Evolutionary conservation across 53 echinoderm and acorn worm genomes (phyloP).

Genomic region (Zoroaster sp.): DNA sequence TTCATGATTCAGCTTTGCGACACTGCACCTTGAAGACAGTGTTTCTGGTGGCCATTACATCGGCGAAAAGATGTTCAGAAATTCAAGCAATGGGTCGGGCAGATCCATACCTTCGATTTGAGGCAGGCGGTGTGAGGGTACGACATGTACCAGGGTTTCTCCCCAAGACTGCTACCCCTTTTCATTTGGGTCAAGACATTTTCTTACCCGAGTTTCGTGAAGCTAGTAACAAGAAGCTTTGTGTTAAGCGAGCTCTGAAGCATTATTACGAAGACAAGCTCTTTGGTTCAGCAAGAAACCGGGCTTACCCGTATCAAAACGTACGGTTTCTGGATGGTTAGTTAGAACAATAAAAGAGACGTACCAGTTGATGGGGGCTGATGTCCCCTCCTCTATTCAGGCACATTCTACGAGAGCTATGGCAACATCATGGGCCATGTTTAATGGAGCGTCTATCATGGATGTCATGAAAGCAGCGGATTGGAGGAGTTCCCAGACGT

Average conservation of each 20-base stretch:
- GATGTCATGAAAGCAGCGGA: neutral
- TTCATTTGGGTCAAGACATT: slow-evolving; percentile 6
- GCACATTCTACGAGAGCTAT: neutral
- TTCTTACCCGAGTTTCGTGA: neutral
- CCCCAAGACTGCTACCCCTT: neutral
- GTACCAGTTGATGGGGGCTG: neutral
- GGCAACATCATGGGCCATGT: neutral
- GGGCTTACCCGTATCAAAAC: neutral
- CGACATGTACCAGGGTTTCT: neutral
- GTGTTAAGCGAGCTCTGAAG: neutral
- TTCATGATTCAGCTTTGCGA: neutral
- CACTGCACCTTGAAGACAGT: neutral
- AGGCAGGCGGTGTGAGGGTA: slow-evolving; percentile 1
- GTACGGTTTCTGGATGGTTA: neutral
- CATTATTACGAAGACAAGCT: neutral
- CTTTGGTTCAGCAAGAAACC: neutral
- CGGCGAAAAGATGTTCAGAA: slow-evolving; percentile 13
- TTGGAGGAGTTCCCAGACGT: neutral
- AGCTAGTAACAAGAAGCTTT: neutral
- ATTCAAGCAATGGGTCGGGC: neutral
- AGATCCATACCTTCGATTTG: slow-evolving; percentile 1
- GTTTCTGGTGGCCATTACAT: neutral
- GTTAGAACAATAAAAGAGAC: neutral
- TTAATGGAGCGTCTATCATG: neutral
- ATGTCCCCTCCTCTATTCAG: neutral